Evolutionary conservation across 1,140 invertebrate genomes (phyloP).

Genomic region (Lamellibrachia luymesi): DNA sequence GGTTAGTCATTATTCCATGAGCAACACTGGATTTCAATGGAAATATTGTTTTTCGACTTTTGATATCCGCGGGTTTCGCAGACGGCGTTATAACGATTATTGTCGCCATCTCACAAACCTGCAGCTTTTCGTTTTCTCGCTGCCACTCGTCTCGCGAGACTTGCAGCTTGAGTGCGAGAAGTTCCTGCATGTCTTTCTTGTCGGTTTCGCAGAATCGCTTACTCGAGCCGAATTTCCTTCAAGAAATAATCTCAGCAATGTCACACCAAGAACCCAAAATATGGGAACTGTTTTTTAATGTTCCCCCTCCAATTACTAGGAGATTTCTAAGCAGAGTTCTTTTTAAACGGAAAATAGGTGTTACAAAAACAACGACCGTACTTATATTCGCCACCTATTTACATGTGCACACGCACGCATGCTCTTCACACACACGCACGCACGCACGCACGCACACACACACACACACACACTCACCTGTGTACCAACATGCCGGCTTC

Average conservation of each 20-base stretch:
- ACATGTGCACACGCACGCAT: no score
- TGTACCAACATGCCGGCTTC: slow-evolving; percentile 16
- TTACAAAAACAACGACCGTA: background rate
- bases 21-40: background rate
- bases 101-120: background rate
- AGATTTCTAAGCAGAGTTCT: background rate
- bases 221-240: slow-evolving; percentile 23
- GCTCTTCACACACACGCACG: no score
- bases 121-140: slow-evolving; percentile 9
- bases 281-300: background rate
- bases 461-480: background rate
- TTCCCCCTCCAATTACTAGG: background rate
- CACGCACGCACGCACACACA: no score
- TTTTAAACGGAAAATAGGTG: background rate
- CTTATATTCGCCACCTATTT: no score
- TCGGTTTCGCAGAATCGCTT: slow-evolving; percentile 21
- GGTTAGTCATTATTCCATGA: background rate
- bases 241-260: background rate
- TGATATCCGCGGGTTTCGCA: background rate
- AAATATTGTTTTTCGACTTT: background rate
- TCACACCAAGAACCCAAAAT: background rate
- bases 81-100: background rate
- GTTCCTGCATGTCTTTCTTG: slow-evolving; percentile 26
- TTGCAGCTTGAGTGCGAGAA: slow-evolving; percentile 24
- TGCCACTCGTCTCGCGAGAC: slow-evolving; percentile 21